These are phyloP conservation scores for Chaetodon auriga DNA, from an alignment of 2,113 vertebrate species.

Conservation along the genomic window DNA sequence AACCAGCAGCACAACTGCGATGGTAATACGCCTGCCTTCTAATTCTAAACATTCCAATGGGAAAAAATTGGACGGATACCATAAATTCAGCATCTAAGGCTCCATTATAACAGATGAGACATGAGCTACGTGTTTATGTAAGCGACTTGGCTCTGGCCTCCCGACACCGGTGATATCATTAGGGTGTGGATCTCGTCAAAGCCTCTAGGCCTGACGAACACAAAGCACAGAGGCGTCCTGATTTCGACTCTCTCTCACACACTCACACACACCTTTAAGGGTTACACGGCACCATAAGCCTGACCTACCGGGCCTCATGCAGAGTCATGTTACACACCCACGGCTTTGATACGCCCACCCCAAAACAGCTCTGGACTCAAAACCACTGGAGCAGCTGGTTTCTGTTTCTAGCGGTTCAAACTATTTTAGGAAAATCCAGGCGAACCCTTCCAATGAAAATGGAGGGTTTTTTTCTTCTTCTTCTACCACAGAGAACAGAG, in stretches of 20 bases:
- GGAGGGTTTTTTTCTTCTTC: neutral
- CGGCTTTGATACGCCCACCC: constrained; percentile 72
- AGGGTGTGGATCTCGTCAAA: constrained; percentile 53
- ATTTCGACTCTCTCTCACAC: constrained; percentile 17
- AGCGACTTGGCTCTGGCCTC: constrained; percentile 6
- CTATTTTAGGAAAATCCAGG: constrained; percentile 70
- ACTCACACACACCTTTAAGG: constrained; percentile 17
- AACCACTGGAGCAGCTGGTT: constrained; percentile 78
- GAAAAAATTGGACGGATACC: neutral
- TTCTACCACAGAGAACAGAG: constrained; percentile 55
- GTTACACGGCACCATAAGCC: constrained; percentile 26
- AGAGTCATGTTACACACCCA: constrained; percentile 71
- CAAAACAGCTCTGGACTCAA: constrained; percentile 34
- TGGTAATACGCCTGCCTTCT: neutral
- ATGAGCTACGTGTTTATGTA: constrained; percentile 24
- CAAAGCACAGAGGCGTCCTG: constrained; percentile 8
- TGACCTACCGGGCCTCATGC: constrained; percentile 52
- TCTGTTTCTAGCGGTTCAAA: constrained; percentile 70
- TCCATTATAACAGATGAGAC: constrained; percentile 2
- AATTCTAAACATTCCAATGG: neutral
- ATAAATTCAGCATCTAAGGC: neutral
- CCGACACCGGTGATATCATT: constrained; percentile 30
- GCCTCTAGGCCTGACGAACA: constrained; percentile 25
- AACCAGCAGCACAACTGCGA: neutral
- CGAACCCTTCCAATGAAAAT: constrained; percentile 41